Base-by-base conservation (phyloP, 2,797 vertebrate genomes). In the Caiman crocodilus region DNA sequence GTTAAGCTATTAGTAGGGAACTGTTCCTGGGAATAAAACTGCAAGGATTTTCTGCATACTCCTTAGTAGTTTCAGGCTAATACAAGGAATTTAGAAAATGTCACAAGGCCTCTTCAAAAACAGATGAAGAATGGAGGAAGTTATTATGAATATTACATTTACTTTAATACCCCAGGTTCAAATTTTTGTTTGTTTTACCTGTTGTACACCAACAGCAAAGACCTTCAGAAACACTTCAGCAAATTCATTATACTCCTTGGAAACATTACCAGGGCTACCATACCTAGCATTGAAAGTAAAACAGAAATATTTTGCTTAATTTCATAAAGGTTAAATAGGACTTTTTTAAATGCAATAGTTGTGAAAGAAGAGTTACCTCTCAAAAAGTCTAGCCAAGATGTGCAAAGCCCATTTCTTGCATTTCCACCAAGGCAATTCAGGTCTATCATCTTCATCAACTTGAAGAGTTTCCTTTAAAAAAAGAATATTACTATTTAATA, bases 321-420 rank as follows among this genome's bases (percentile, higher is more conserved):
- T 87, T 84, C 82, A 76, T 50, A 8, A 50, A 11, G 42, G 42
- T 64, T 88, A 30, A 73, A 65, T 61, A 26, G 42, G 57, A 28
- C 14, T 32, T 59, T 79, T 63, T 30, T 12, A 61, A 88, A 73
- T 84, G 23, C n/a, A 92, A 28, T 67, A 55, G 6, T 4, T 88
- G 61, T 18, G 5, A 11, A 93, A 75, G 13, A 87, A 7, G 74
- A 85, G 80, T 96, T 98, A 99, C 99, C 99, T 99, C 97, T 99
- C 99, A 97, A 99, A 99, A 92, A 99, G 98, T 20, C 99, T 98
- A 94, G 99, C 99, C 97, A 99, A 98, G 96, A 99, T 99, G 98
- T 99, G 99, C 95, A 99, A 98, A 75, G 99, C 99, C 99, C 99
- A 99, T 96, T 99, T 99, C 97, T 99, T 99, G 97, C 99, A 99